phyloP scores from a whole-genome alignment of 2,888 invertebrate genomes.

The Harpalus rubripes region DNA sequence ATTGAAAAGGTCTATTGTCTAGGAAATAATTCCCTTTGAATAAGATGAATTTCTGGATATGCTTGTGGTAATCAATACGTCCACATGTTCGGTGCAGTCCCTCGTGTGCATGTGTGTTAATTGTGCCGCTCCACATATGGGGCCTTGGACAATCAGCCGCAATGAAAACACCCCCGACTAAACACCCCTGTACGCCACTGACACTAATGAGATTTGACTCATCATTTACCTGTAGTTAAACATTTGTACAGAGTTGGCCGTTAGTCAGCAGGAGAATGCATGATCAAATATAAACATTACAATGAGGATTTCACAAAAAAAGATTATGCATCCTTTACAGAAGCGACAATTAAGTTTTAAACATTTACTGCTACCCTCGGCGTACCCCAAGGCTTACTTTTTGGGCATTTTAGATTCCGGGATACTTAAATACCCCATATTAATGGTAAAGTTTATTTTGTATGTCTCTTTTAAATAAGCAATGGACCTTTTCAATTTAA shows the following conservation, averaged over 20 bases:
- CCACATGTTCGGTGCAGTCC: background rate
- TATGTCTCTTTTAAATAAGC: too few relatives aligned
- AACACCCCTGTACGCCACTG: constrained; percentile 12
- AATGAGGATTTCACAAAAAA: too few relatives aligned
- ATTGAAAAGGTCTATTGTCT: background rate
- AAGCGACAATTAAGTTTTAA: too few relatives aligned
- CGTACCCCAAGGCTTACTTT: too few relatives aligned
- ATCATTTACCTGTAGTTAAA: constrained; percentile 12
- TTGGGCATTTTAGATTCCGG: too few relatives aligned
- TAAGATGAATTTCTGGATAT: background rate
- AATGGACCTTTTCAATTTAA: too few relatives aligned
- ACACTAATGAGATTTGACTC: constrained; percentile 29
- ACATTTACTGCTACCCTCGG: too few relatives aligned
- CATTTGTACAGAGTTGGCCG: background rate
- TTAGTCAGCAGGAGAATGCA: background rate
- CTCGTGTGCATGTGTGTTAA: background rate
- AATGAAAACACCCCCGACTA: constrained; percentile 28
- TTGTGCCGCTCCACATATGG: constrained; percentile 4
- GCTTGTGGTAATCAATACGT: background rate
- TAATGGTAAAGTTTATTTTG: too few relatives aligned
- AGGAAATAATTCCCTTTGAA: background rate
- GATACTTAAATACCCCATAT: too few relatives aligned
- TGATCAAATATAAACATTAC: too few relatives aligned
- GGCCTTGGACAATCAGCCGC: constrained; percentile 3
- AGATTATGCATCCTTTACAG: too few relatives aligned